Evolutionary conservation across 2,113 vertebrate species (phyloP).

Genomic region (Amblyornis subalaris): DNA sequence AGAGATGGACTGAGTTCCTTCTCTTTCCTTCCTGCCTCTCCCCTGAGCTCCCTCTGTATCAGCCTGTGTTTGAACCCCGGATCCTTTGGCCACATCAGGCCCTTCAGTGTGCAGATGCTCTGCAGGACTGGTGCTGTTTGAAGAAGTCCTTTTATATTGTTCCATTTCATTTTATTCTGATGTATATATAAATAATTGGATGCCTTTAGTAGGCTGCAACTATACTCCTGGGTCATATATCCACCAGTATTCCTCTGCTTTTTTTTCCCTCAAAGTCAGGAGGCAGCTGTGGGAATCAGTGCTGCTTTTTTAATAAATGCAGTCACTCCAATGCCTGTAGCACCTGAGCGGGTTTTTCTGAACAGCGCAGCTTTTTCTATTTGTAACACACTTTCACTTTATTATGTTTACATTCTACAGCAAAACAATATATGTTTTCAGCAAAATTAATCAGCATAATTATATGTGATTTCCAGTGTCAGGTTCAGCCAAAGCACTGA

Average conservation of each 20-base stretch:
- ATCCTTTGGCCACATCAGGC: neutral
- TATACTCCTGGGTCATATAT: neutral
- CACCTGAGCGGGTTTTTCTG: neutral
- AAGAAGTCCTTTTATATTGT: neutral
- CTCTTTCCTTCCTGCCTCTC: neutral
- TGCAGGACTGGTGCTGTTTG: neutral
- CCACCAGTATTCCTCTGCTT: neutral
- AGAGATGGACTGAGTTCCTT: neutral
- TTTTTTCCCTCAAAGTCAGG: neutral
- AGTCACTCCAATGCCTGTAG: neutral
- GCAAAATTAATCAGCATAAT: constrained; percentile 56
- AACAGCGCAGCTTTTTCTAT: neutral
- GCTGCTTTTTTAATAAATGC: neutral
- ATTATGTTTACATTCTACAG: constrained; percentile 50
- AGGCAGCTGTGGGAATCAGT: neutral
- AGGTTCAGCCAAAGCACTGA: constrained; percentile 6
- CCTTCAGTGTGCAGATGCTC: neutral
- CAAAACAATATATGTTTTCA: constrained; percentile 52
- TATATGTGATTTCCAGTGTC: constrained; percentile 37
- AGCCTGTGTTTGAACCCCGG: neutral
- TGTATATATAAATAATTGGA: neutral
- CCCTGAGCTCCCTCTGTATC: neutral
- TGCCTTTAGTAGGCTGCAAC: neutral
- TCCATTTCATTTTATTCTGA: neutral
- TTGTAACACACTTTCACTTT: neutral